These are phyloP conservation scores for Dorcus parallelipipedus DNA, from an alignment of 2,888 invertebrate species.

Conservation along the genomic window DNA sequence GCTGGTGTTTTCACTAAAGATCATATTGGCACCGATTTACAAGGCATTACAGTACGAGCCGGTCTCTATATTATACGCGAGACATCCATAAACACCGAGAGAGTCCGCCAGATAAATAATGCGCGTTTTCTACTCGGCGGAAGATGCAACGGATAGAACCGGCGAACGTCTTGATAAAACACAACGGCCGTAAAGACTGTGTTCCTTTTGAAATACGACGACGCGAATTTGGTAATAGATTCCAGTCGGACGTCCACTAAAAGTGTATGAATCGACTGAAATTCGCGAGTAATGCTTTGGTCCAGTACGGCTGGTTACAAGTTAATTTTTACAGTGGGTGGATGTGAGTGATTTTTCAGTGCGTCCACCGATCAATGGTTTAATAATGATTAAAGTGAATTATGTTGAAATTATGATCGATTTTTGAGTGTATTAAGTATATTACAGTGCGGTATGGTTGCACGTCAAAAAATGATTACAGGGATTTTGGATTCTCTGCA, in stretches of 20 bases:
- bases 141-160: conserved; percentile 10
- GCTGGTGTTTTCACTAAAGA: conserved; percentile 35
- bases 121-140: background rate
- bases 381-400: conserved; percentile 6
- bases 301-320: conserved; percentile 1
- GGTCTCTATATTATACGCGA: conserved; percentile 31
- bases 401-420: conserved; percentile 22
- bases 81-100: conserved; percentile 30
- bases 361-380: background rate
- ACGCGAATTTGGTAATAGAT: conserved; percentile 30
- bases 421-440: conserved; percentile 10
- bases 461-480: conserved; percentile 5
- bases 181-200: conserved; percentile 16
- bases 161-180: conserved; percentile 12
- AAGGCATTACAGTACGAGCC: conserved; percentile 34
- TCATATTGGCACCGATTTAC: conserved; percentile 40
- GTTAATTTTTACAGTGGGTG: conserved; percentile 15
- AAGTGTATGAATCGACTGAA: background rate
- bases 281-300: conserved; percentile 2
- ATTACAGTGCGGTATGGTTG: conserved; percentile 22
- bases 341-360: conserved; percentile 13
- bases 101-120: conserved; percentile 21
- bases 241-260: conserved; percentile 14
- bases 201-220: conserved; percentile 29
- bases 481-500: background rate